phyloP scores from a whole-genome alignment of 1,140 invertebrate genomes.

The Aphelenchoides avenae region DNA sequence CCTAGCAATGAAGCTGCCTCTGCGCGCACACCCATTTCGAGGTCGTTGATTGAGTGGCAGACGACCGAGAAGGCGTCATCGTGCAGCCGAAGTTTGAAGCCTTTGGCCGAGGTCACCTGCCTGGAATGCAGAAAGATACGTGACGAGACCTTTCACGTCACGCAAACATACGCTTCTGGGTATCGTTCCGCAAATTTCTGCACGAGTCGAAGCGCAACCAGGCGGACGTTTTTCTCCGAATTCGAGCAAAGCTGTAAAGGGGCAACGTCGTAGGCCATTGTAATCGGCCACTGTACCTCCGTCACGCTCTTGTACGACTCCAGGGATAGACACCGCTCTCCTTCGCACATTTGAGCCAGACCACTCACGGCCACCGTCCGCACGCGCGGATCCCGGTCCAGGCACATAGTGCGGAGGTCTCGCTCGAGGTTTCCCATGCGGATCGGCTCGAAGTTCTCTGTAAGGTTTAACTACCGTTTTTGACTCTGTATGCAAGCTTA shows the following conservation, averaged over 20 bases:
- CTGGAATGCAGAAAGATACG: conserved; percentile 27
- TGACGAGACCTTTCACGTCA: not conserved
- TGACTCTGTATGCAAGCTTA: too few species aligned
- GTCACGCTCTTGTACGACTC: conserved; percentile 7
- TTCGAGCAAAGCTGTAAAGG: conserved; percentile 17
- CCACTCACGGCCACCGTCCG: conserved; percentile 78
- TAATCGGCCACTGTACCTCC: too few species aligned
- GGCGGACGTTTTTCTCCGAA: conserved; percentile 27
- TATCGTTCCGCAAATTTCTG: conserved; percentile 24
- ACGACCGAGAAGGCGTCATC: conserved; percentile 95
- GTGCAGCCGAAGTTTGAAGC: conserved; percentile 69
- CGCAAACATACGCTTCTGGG: conserved; percentile 30
- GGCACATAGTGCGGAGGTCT: conserved; percentile 49
- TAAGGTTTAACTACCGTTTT: too few species aligned
- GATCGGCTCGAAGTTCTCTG: too few species aligned
- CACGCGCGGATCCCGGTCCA: conserved; percentile 79
- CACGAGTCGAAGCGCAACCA: conserved; percentile 27
- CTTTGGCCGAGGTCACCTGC: conserved; percentile 44
- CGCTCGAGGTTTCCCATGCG: too few species aligned
- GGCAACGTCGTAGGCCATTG: not conserved
- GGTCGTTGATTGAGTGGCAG: conserved; percentile 84
- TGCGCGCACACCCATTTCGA: conserved; percentile 66
- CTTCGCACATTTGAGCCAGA: conserved; percentile 67
- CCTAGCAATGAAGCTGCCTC: conserved; percentile 66
- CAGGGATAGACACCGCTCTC: conserved; percentile 18